Percentiles rank a stretch among this genome's conserved stretches.
Conservation (phyloP, 2,113 vertebrate genomes). For the Nothoprocta pentlandii region DNA sequence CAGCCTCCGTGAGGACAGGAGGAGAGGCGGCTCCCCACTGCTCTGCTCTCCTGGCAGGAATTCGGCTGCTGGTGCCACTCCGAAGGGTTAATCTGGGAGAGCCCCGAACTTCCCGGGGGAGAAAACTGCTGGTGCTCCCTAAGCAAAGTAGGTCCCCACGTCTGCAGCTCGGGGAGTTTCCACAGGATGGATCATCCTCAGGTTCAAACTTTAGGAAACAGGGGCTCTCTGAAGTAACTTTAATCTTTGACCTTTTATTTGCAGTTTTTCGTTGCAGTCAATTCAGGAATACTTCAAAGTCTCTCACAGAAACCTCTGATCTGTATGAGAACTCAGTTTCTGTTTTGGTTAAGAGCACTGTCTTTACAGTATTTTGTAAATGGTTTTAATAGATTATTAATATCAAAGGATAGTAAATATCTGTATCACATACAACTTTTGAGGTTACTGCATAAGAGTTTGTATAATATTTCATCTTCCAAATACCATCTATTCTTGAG, state of each 20-base stretch:
- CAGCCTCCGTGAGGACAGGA: no score
- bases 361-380: background rate
- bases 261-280: background rate
- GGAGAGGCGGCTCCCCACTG: background rate
- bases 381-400: background rate
- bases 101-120: background rate
- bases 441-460: background rate
- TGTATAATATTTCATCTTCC: background rate
- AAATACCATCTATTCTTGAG: background rate
- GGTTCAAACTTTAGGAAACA: background rate
- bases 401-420: background rate
- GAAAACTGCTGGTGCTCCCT: background rate
- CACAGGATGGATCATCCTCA: background rate
- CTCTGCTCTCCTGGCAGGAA: background rate
- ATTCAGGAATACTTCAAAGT: background rate
- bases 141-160: background rate
- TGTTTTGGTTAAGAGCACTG: background rate
- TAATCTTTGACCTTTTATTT: background rate
- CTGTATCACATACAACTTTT: background rate
- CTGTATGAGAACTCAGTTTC: background rate
- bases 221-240: background rate
- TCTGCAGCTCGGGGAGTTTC: background rate
- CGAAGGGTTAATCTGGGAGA: background rate
- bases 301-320: background rate
- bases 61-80: background rate